These are phyloP conservation scores for Philypnodon macrostomus DNA, from an alignment of 2,797 vertebrate species.

Conservation along the genomic window DNA sequence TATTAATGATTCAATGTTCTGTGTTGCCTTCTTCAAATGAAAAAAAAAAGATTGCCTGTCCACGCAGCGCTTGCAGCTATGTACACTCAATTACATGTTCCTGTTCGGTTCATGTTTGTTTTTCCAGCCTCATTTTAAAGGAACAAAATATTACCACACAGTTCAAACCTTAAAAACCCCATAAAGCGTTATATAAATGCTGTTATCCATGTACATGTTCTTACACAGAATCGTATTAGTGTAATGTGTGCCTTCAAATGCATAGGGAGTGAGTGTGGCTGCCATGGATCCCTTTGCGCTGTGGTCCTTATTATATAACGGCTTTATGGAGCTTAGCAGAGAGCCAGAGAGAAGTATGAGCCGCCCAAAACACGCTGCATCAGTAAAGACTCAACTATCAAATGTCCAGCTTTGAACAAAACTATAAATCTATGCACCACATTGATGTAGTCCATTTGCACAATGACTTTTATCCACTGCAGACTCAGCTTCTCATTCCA, in stretches of 20 bases:
- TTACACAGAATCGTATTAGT: background rate
- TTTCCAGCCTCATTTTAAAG: background rate
- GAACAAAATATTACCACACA: no score
- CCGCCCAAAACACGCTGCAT: slow-evolving; percentile 4
- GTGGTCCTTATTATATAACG: slow-evolving; percentile 57
- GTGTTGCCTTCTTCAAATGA: background rate
- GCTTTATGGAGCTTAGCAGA: slow-evolving; percentile 40
- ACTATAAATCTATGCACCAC: slow-evolving; percentile 10
- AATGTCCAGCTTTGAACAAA: background rate
- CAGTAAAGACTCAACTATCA: background rate
- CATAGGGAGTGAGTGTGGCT: background rate
- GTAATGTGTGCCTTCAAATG: background rate
- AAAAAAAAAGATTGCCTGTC: background rate
- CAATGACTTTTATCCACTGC: slow-evolving; percentile 18
- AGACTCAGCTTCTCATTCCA: slow-evolving; percentile 16
- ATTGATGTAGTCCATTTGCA: no score
- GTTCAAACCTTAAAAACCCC: no score
- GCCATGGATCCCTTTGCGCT: slow-evolving; percentile 26
- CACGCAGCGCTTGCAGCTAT: background rate
- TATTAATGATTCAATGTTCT: background rate
- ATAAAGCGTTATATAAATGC: no score
- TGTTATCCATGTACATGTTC: background rate
- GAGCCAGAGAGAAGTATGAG: slow-evolving; percentile 12
- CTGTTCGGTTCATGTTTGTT: background rate
- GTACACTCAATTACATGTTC: background rate